phyloP scores from a whole-genome alignment of 1,140 invertebrate genomes.

The Drosophila murphyi region DNA sequence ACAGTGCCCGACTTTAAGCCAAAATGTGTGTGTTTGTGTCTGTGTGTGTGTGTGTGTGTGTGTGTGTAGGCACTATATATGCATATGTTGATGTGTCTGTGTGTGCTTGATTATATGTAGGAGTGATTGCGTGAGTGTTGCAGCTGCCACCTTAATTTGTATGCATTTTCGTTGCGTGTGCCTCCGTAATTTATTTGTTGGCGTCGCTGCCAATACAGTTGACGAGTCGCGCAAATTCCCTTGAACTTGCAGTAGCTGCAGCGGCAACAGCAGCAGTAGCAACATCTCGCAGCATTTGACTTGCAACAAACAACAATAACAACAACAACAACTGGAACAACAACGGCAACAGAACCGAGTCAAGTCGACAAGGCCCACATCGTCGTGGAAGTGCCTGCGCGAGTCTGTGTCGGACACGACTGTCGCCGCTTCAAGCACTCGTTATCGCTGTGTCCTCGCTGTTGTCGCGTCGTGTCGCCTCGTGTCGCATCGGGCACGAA shows the following conservation, averaged over 20 bases:
- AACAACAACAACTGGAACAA: neutral
- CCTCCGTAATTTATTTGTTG: constrained; percentile 62
- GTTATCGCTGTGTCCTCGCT: neutral
- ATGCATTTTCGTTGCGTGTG: constrained; percentile 52
- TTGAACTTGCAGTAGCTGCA: constrained; percentile 52
- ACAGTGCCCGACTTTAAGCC: constrained; percentile 52
- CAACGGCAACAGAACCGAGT: neutral
- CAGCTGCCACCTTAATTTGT: constrained; percentile 65
- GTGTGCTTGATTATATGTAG: neutral
- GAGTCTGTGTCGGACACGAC: constrained; percentile 1
- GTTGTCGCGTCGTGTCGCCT: neutral
- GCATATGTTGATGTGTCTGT: too few relatives aligned
- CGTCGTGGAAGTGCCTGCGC: constrained; percentile 1
- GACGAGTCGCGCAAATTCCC: constrained; percentile 41
- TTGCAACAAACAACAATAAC: neutral
- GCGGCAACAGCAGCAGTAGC: neutral
- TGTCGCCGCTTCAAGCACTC: neutral
- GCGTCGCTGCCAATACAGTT: constrained; percentile 9
- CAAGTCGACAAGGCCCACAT: constrained; percentile 1
- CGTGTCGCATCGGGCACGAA: neutral
- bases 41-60: neutral
- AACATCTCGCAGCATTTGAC: neutral
- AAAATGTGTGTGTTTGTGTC: neutral
- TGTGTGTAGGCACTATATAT: neutral
- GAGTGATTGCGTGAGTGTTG: constrained; percentile 21